phyloP scores from a whole-genome alignment of 2,797 vertebrate species.

The Muscicapa comitata region DNA sequence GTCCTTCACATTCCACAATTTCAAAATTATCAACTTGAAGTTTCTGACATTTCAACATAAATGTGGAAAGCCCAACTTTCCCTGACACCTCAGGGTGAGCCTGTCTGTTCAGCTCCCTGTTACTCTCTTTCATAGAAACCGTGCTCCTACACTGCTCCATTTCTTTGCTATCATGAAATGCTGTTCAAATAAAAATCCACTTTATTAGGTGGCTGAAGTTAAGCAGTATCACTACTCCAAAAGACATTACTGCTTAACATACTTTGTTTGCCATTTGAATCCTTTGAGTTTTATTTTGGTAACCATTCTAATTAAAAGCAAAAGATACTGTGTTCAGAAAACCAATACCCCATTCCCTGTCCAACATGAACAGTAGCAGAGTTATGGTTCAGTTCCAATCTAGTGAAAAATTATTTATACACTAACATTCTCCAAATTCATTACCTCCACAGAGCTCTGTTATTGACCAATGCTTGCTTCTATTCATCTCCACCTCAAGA shows the following conservation, averaged over 20 bases:
- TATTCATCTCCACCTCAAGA: not conserved
- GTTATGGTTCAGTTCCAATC: not conserved
- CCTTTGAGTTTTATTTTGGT: not conserved
- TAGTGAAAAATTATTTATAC: not conserved
- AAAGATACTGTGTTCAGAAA: not conserved
- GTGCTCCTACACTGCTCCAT: not conserved
- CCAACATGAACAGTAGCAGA: not conserved
- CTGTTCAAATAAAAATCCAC: not conserved
- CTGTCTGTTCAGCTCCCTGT: not conserved
- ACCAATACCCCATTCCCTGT: not conserved
- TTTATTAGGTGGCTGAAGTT: not conserved
- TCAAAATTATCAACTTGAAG: not conserved
- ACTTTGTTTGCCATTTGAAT: not conserved
- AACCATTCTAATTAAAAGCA: not conserved
- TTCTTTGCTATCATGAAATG: not conserved
- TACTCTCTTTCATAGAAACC: not conserved
- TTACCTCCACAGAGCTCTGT: not conserved
- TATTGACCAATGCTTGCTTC: not conserved
- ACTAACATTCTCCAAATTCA: not conserved
- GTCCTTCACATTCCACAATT: not conserved
- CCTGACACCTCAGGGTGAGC: not conserved
- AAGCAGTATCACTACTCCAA: not conserved
- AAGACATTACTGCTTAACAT: not conserved
- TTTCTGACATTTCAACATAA: not conserved
- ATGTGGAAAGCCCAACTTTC: rapidly evolving